These are phyloP conservation scores for Spodoptera litura DNA, from an alignment of 1,140 invertebrate genomes.

Conservation along the genomic window DNA sequence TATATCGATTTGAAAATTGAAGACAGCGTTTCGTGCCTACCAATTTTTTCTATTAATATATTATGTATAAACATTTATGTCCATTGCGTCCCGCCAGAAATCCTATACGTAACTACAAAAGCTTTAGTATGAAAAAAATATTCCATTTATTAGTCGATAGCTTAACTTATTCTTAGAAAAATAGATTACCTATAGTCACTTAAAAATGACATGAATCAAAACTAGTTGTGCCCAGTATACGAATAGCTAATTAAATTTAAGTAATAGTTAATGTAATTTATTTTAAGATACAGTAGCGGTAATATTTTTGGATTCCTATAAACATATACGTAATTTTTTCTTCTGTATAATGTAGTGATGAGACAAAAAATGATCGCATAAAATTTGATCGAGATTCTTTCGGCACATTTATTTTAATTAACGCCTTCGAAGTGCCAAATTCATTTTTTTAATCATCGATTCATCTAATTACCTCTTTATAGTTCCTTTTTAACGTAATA, in stretches of 20 bases:
- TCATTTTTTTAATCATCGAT: conserved; percentile 57
- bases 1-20: conserved; percentile 45
- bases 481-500: conserved; percentile 52
- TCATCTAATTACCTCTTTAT: conserved; percentile 60
- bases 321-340: conserved; percentile 84
- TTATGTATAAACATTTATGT: conserved; percentile 44
- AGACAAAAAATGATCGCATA: conserved; percentile 55
- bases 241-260: conserved; percentile 83
- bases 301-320: conserved; percentile 86
- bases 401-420: conserved; percentile 63
- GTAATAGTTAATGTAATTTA: conserved; percentile 81
- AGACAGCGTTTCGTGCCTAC: conserved; percentile 44
- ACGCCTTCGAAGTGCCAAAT: conserved; percentile 76
- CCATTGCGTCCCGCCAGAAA: conserved; percentile 63
- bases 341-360: conserved; percentile 65
- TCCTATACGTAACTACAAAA: conserved; percentile 83
- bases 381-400: conserved; percentile 81
- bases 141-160: conserved; percentile 85
- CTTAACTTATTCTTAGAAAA: conserved; percentile 84
- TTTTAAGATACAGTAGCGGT: conserved; percentile 84
- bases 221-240: conserved; percentile 86
- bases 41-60: conserved; percentile 46
- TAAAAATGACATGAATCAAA: conserved; percentile 84
- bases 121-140: conserved; percentile 82
- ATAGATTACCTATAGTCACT: conserved; percentile 84